These are phyloP conservation scores for Coptodon rendalli DNA, from an alignment of 2,113 vertebrate genomes.

Conservation along the genomic window DNA sequence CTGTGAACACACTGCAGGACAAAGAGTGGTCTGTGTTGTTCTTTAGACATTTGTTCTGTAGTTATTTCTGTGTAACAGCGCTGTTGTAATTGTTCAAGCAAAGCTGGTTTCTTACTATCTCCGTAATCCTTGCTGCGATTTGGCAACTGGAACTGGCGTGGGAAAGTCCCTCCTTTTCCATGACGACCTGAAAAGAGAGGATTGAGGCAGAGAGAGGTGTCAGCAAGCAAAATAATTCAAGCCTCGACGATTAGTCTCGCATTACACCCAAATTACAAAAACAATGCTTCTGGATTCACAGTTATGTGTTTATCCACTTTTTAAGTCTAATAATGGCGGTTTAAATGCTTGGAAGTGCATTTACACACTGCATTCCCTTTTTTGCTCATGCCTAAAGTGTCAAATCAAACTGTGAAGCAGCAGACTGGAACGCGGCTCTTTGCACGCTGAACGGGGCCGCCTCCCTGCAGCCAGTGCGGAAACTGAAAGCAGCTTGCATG, in stretches of 20 bases:
- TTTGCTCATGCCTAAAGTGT: neutral
- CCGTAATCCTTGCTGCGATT: conserved; percentile 86
- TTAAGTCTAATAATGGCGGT: neutral
- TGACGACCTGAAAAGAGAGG: conserved; percentile 71
- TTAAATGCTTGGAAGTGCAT: neutral
- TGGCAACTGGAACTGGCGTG: conserved; percentile 83
- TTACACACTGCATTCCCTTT: neutral
- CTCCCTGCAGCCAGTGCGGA: conserved; percentile 1
- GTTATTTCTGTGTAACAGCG: neutral
- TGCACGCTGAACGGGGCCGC: neutral
- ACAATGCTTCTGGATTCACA: neutral
- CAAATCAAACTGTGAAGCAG: neutral
- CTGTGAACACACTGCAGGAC: neutral
- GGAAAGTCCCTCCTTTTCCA: conserved; percentile 88
- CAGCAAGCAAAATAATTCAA: neutral
- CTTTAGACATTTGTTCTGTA: neutral
- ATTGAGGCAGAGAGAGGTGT: conserved; percentile 3
- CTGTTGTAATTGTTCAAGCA: neutral
- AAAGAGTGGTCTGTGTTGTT: neutral
- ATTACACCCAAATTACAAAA: neutral
- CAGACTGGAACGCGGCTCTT: neutral
- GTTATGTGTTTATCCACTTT: rapidly evolving
- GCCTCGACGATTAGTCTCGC: neutral
- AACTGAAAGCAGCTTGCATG: conserved; percentile 13
- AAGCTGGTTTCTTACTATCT: conserved; percentile 75